Evolutionary conservation across 2,797 vertebrate species (phyloP).

Genomic region (Sandelia bainsii): DNA sequence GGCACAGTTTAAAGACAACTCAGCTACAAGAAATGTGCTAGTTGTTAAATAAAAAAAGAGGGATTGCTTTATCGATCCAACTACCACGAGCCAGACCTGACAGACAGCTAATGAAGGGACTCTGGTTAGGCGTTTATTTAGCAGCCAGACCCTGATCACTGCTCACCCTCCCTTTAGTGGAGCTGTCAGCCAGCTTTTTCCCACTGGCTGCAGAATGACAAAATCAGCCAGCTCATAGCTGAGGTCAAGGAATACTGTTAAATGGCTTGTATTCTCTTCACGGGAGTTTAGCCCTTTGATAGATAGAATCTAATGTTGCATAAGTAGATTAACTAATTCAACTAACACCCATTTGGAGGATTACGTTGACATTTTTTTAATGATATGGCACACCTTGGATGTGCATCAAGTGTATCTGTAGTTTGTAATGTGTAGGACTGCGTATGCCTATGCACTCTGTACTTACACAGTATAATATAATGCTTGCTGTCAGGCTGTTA

Average conservation of each 20-base stretch:
- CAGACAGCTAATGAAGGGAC: constrained; percentile 83
- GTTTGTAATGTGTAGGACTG: constrained; percentile 47
- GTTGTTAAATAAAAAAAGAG: constrained; percentile 90
- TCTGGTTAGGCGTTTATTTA: constrained; percentile 69
- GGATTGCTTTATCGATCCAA: constrained; percentile 87
- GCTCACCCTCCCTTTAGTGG: constrained; percentile 62
- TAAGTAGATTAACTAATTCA: constrained; percentile 76
- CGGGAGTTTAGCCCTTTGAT: constrained; percentile 64
- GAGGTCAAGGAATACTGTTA: constrained; percentile 74
- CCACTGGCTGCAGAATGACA: constrained; percentile 55
- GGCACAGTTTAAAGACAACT: constrained; percentile 85
- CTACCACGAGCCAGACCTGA: constrained; percentile 75
- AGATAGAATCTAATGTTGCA: constrained; percentile 73
- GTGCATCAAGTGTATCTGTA: constrained; percentile 55
- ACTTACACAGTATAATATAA: constrained; percentile 70
- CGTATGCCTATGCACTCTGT: constrained; percentile 45
- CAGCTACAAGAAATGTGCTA: constrained; percentile 86
- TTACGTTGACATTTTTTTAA: constrained; percentile 62
- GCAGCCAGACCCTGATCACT: constrained; percentile 75
- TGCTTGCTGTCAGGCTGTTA: constrained; percentile 81
- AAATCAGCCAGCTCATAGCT: constrained; percentile 59
- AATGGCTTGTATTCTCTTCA: constrained; percentile 71
- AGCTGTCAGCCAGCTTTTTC: constrained; percentile 63
- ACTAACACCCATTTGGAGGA: constrained; percentile 69
- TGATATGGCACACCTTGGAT: constrained; percentile 60